These are phyloP conservation scores for Andrena bucephala DNA, from an alignment of 2,888 invertebrate genomes.

Conservation along the genomic window DNA sequence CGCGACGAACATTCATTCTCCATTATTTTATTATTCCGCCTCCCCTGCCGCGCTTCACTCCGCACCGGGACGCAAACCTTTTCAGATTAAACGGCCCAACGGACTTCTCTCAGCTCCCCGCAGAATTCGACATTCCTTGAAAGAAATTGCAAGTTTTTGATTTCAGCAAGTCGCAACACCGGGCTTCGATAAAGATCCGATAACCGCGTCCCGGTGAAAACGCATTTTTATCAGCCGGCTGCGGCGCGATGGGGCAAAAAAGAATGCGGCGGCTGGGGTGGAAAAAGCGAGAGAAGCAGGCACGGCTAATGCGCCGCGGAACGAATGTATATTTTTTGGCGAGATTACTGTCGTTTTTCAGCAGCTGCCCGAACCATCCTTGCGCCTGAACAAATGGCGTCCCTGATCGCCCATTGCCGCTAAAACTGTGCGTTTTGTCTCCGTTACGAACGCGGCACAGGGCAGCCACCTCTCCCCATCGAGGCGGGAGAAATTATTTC, in stretches of 20 bases:
- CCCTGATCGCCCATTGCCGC: constrained; percentile 75
- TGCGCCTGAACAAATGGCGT: constrained; percentile 72
- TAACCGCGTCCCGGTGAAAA: not conserved
- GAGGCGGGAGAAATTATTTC: constrained; percentile 55
- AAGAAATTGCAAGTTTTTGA: too few species aligned
- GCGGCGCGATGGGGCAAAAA: not conserved
- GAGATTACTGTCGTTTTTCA: constrained; percentile 72
- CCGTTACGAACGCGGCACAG: constrained; percentile 48
- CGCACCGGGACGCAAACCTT: too few species aligned
- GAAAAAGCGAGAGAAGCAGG: not conserved
- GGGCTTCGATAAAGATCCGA: too few species aligned
- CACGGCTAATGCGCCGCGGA: constrained; percentile 36
- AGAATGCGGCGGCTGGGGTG: not conserved
- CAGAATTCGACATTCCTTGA: too few species aligned
- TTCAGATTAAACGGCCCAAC: too few species aligned
- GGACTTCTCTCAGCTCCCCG: too few species aligned
- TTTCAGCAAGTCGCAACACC: too few species aligned
- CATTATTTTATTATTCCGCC: constrained; percentile 4
- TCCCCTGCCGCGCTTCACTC: not conserved
- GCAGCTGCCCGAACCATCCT: constrained; percentile 62
- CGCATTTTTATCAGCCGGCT: not conserved
- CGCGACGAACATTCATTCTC: not conserved
- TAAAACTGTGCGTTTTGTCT: constrained; percentile 72
- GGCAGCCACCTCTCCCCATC: constrained; percentile 8
- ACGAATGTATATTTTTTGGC: constrained; percentile 69